A percentile compares a stretch with the other conserved stretches of the same genome.
Evolutionary conservation across 2,888 invertebrate species (phyloP).

Genomic region (Hydrotaea diabolus): DNA sequence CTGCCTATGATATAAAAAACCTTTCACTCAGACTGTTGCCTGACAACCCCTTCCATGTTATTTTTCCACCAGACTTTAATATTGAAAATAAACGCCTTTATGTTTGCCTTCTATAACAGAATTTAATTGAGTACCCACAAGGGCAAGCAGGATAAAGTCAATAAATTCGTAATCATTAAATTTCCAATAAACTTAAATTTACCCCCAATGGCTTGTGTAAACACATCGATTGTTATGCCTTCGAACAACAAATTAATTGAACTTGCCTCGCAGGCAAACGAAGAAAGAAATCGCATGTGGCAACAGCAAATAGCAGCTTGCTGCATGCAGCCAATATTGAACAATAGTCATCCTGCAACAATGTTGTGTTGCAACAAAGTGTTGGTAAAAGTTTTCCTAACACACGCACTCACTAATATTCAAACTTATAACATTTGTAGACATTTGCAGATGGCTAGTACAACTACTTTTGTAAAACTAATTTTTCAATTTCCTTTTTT

Average conservation of each 20-base stretch:
- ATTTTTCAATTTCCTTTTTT: conserved; percentile 53
- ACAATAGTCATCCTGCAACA: neutral
- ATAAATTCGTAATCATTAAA: conserved; percentile 13
- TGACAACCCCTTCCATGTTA: too few relatives aligned
- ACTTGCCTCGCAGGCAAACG: conserved; percentile 12
- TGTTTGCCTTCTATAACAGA: neutral
- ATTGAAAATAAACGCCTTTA: neutral
- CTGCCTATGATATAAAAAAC: too few relatives aligned
- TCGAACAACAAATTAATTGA: conserved; percentile 44
- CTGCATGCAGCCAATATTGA: neutral
- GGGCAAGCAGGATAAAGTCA: neutral
- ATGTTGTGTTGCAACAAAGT: neutral
- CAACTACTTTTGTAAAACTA: conserved; percentile 4
- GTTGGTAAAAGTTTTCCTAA: neutral
- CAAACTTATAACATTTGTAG: neutral
- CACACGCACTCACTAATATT: neutral
- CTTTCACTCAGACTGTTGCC: too few relatives aligned
- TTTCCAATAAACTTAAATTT: conserved; percentile 20
- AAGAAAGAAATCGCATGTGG: neutral
- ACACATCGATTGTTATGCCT: conserved; percentile 24
- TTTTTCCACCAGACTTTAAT: neutral
- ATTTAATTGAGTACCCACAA: conserved; percentile 7
- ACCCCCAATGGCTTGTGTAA: conserved; percentile 2
- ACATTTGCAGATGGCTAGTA: neutral
- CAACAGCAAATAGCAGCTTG: neutral